Evolutionary conservation across 1,140 invertebrate genomes (phyloP), one percentile per base, ranked within the genome.

Genomic region (Drosophila murphyi): DNA sequence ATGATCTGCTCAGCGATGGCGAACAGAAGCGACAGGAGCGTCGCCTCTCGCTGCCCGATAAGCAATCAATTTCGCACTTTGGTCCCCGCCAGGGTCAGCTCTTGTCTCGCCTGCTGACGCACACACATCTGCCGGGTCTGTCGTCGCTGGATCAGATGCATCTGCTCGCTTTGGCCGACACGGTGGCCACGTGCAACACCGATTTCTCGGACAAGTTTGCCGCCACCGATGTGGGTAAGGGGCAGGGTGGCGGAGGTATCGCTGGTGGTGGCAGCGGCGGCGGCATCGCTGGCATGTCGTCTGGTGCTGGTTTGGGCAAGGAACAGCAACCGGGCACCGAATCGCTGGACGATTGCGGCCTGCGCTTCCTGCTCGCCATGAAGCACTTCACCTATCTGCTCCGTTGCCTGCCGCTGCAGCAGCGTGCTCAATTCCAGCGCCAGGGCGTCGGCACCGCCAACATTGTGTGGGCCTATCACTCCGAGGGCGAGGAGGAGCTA

Each of bases 101-200:
- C 0, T 93, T 99, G 5, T 98, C 97, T 0, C 95, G 97, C 3
- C 94, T 99, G 20, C 93, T 99, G 7, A 99, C 98, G 0, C 98
- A 99, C 92, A 98, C 97, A 2, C 98, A 99, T 93, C 93, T 99
- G 20, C 99, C 99, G 1, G 98, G 98, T 0, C 93, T 99, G 3
- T 99, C 98, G 2, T 98, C 97, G 90, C 94, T 99, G 29, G 99
- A 99, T 93, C 99, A 99, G 93, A 99, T 99, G 98, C 99, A 99
- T 93, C 93, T 99, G 32, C 93, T 99, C 5, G 99, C 99, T 4
- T 92, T 99, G 28, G 98, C 98, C 29, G 99, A 99, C 86, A 99
- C 99, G 0, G 98, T 99, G 0, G 98, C 98, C 0, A 98, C 97
- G 0, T 97, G 96, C 82, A 97, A 97, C 81, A 96, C 96, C 0